Percentiles rank a stretch among this genome's conserved stretches.
phyloP scores from a whole-genome alignment of 2,888 invertebrate species.

The Oligia fasciuncula region DNA sequence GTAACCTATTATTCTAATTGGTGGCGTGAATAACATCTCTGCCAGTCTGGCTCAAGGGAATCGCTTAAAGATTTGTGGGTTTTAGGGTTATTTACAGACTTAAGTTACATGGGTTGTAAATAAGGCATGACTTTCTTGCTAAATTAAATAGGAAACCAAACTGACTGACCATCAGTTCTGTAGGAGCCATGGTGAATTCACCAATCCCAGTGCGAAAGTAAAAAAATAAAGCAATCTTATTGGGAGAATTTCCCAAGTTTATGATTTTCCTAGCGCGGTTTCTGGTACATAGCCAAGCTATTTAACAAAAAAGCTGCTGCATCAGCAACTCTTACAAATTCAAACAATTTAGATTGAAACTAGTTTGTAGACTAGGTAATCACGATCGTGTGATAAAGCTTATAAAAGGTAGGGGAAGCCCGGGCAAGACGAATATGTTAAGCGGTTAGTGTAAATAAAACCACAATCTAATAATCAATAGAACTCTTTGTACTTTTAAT shows the following conservation, averaged over 20 bases:
- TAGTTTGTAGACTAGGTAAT: too few species aligned
- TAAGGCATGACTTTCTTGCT: background rate
- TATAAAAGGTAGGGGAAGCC: too few species aligned
- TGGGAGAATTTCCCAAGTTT: background rate
- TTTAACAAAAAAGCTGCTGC: too few species aligned
- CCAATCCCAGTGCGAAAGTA: background rate
- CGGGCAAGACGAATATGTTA: too few species aligned
- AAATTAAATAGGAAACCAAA: background rate
- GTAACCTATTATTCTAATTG: conserved; percentile 31
- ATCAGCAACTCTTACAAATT: too few species aligned
- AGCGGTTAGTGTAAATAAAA: too few species aligned
- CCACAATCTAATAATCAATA: too few species aligned
- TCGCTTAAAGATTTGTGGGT: conserved; percentile 18
- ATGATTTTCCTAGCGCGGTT: background rate
- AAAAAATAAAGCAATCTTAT: background rate
- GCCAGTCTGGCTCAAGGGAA: background rate
- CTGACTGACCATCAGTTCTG: background rate
- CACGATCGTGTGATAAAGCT: background rate
- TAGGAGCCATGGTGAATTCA: background rate
- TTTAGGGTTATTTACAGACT: background rate
- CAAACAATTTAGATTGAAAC: too few species aligned
- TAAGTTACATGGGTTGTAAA: background rate
- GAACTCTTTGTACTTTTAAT: too few species aligned
- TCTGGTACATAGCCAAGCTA: background rate
- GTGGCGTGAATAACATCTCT: background rate